Evolutionary conservation across 2,113 vertebrate genomes (phyloP).

Genomic region (Helogale parvula): DNA sequence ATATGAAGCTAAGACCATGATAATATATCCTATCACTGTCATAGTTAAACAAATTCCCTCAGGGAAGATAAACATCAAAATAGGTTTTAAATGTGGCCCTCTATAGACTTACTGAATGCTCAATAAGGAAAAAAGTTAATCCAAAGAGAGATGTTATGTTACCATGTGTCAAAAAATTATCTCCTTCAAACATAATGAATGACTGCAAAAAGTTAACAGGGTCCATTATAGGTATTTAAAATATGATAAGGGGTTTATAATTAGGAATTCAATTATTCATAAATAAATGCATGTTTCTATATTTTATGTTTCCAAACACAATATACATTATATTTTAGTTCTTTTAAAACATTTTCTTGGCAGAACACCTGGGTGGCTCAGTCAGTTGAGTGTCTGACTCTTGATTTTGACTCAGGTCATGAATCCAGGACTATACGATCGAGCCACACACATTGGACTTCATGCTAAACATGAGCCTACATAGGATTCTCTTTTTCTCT

Average conservation of each 20-base stretch:
- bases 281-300: constrained; percentile 8
- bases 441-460: too few species aligned
- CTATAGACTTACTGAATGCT: background rate
- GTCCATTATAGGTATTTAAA: background rate
- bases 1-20: background rate
- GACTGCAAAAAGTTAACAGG: background rate
- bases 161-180: background rate
- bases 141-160: background rate
- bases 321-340: constrained; percentile 35
- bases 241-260: constrained; percentile 13
- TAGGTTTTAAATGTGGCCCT: background rate
- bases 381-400: too few species aligned
- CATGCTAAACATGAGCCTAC: too few species aligned
- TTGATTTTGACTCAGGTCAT: too few species aligned
- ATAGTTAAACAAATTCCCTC: background rate
- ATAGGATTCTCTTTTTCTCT: too few species aligned
- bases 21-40: background rate
- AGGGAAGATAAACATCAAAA: constrained; percentile 21
- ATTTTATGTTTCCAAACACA: background rate
- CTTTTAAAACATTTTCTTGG: background rate
- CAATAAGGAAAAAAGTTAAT: background rate
- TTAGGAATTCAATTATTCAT: constrained; percentile 48
- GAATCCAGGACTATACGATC: too few species aligned
- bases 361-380: too few species aligned
- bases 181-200: background rate